phyloP scores from a whole-genome alignment of 1,140 invertebrate genomes.

The Drosophila nannoptera region DNA sequence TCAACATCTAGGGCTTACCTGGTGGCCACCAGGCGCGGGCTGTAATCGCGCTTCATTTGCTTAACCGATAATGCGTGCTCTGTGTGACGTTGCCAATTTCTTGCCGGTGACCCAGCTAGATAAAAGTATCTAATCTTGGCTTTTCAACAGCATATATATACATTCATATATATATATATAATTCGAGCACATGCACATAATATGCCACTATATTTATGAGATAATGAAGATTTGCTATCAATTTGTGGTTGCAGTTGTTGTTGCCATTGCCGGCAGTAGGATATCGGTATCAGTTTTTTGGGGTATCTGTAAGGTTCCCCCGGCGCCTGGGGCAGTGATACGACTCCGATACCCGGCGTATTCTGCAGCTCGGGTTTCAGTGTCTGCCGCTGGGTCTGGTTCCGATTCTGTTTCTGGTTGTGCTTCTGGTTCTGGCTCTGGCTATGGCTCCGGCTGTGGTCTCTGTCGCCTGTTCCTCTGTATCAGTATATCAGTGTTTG shows the following conservation, averaged over 20 bases:
- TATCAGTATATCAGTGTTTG: slow-evolving; percentile 79
- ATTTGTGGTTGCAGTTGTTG: slow-evolving; percentile 49
- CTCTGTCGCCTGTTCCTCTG: slow-evolving; percentile 38
- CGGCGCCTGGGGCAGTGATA: slow-evolving; percentile 19
- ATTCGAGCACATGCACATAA: slow-evolving; percentile 34
- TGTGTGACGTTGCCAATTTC: slow-evolving; percentile 70
- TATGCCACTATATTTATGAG: slow-evolving; percentile 72
- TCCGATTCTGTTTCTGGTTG: slow-evolving; percentile 21
- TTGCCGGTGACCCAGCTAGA: slow-evolving; percentile 77
- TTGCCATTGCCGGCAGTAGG: slow-evolving; percentile 48
- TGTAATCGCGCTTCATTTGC: slow-evolving; percentile 47
- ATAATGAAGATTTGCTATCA: slow-evolving; percentile 79
- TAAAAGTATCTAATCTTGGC: slow-evolving; percentile 79
- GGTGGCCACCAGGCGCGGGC: slow-evolving; percentile 2
- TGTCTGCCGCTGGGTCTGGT: slow-evolving; percentile 1
- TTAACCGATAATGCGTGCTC: slow-evolving; percentile 63
- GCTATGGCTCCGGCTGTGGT: slow-evolving; percentile 10
- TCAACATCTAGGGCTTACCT: slow-evolving; percentile 27
- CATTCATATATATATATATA: slow-evolving; percentile 1
- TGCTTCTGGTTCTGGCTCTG: slow-evolving; percentile 15
- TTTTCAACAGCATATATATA: slow-evolving; percentile 67
- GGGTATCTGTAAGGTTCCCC: slow-evolving; percentile 38
- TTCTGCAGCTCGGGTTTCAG: no score
- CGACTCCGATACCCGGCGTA: no score
- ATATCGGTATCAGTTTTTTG: slow-evolving; percentile 59